phyloP scores from a whole-genome alignment of 92 coral and sea anemone genomes.

The Pocillopora grandis region DNA sequence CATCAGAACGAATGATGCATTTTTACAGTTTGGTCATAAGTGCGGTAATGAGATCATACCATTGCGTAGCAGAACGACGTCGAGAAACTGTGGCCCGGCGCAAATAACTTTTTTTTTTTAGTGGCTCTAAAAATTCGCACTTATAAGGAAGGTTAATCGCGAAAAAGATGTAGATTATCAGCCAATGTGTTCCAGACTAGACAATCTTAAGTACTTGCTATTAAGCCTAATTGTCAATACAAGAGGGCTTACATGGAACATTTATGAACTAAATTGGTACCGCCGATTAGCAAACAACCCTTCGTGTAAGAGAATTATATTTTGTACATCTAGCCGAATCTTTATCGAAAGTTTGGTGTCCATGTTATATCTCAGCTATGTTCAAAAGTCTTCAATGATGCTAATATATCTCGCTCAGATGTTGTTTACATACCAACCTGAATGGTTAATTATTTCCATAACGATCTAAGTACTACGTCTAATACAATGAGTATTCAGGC shows the following conservation, averaged over 20 bases:
- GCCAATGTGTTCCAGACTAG: background rate
- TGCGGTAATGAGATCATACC: background rate
- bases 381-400: background rate
- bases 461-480: background rate
- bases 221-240: background rate
- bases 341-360: background rate
- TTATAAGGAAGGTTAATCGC: too few species aligned
- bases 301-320: background rate
- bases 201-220: conserved; percentile 4
- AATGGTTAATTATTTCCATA: background rate
- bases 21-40: background rate
- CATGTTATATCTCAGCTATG: background rate
- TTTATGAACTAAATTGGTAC: background rate
- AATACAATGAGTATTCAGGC: background rate
- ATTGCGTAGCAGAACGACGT: too few species aligned
- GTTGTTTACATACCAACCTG: background rate
- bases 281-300: background rate
- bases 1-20: background rate
- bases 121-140: background rate
- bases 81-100: background rate
- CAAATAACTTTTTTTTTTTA: background rate
- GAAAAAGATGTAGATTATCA: background rate
- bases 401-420: background rate
- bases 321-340: background rate
- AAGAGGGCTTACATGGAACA: background rate